Percentiles rank a stretch among this genome's conserved stretches.
Conservation (phyloP, 2,113 vertebrate species). For the Pollachius pollachius region DNA sequence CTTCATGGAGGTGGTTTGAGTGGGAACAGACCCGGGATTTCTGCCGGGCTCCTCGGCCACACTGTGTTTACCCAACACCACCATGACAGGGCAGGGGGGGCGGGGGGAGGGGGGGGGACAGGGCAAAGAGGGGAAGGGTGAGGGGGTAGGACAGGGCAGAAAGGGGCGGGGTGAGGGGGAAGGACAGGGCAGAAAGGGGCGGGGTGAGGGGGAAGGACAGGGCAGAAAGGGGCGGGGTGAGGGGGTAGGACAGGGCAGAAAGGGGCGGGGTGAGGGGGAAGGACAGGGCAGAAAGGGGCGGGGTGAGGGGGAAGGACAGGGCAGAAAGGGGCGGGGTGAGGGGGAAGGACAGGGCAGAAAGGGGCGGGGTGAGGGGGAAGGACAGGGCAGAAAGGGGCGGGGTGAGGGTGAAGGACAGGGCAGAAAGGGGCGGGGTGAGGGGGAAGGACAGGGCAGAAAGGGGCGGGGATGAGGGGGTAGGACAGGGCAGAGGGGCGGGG, state of each 20-base stretch:
- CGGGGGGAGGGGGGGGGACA: no score
- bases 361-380: neutral
- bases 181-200: neutral
- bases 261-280: neutral
- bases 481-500: no score
- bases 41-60: slow-evolving; percentile 42
- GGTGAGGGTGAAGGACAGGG: neutral
- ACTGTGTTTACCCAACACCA: slow-evolving; percentile 55
- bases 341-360: no score
- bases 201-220: no score
- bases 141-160: slow-evolving; percentile 8
- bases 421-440: neutral
- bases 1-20: neutral
- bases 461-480: neutral
- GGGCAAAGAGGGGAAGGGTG: no score
- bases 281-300: neutral
- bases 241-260: neutral
- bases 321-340: neutral
- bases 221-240: neutral
- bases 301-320: neutral
- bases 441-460: neutral
- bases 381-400: neutral
- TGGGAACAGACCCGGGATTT: slow-evolving; percentile 27
- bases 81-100: no score
- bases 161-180: slow-evolving; percentile 3